A percentile compares a stretch with the other conserved stretches of the same genome.
phyloP scores from a whole-genome alignment of 2,113 vertebrate species.

The Phasianus colchicus region DNA sequence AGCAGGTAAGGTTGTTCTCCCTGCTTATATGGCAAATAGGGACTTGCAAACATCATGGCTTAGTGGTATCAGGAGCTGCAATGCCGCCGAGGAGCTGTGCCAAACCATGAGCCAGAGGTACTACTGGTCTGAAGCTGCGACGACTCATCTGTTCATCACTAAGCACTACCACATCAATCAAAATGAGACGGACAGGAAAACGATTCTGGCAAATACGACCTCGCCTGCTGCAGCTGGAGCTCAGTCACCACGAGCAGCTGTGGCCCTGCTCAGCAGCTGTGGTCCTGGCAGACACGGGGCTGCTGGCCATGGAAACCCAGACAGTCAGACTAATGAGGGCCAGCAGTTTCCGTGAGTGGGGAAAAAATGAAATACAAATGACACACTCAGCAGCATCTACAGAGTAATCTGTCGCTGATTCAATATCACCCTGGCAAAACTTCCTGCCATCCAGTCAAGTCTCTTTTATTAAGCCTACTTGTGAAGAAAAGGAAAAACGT shows the following conservation, averaged over 20 bases:
- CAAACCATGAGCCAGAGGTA: background rate
- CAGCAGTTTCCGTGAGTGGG: background rate
- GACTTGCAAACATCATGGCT: rapidly evolving
- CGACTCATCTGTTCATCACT: background rate
- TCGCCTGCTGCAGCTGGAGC: conserved; percentile 41
- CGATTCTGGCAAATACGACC: background rate
- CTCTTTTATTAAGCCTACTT: background rate
- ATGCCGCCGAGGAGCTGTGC: background rate
- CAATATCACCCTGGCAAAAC: background rate
- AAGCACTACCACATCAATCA: background rate
- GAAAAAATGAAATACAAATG: background rate
- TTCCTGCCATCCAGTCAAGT: background rate
- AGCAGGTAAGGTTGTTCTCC: background rate
- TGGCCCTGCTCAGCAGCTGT: conserved; percentile 29
- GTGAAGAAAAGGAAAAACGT: background rate
- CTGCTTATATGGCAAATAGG: background rate
- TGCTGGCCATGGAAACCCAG: background rate
- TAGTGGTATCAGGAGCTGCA: background rate
- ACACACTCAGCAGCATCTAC: background rate
- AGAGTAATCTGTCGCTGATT: background rate
- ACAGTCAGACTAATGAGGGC: background rate
- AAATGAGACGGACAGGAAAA: background rate
- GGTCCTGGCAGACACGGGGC: conserved; percentile 17
- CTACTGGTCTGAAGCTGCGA: background rate
- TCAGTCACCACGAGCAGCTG: background rate